Conservation (phyloP, 2,113 vertebrate species). For the Salvator merianae region DNA sequence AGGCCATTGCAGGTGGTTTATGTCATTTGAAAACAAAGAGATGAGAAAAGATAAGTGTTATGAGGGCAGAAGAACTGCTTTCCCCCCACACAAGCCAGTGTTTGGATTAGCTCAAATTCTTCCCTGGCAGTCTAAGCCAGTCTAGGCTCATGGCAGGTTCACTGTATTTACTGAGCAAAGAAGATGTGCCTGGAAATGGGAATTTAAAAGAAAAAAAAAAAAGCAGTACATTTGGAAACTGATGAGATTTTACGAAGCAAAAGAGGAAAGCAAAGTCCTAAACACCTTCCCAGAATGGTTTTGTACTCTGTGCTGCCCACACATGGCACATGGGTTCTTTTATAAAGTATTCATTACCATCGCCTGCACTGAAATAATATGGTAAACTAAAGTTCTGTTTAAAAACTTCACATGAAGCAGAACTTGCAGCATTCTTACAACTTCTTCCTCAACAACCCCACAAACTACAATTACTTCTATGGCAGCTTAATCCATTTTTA, state of each 20-base stretch:
- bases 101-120: neutral
- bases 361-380: neutral
- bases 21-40: neutral
- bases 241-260: neutral
- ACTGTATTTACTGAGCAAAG: neutral
- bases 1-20: neutral
- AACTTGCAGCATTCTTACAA: neutral
- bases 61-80: neutral
- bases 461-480: too few species aligned
- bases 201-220: neutral
- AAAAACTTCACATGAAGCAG: neutral
- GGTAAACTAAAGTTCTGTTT: neutral
- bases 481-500: neutral
- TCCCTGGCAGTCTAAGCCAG: neutral
- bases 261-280: neutral
- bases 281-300: neutral
- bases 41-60: neutral
- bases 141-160: neutral
- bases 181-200: neutral
- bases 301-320: neutral
- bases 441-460: neutral
- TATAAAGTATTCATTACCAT: neutral
- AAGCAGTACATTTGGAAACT: neutral
- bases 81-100: neutral
- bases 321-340: fast-evolving